phyloP scores from a whole-genome alignment of 2,113 vertebrate genomes.

The Pontoporia blainvillei region DNA sequence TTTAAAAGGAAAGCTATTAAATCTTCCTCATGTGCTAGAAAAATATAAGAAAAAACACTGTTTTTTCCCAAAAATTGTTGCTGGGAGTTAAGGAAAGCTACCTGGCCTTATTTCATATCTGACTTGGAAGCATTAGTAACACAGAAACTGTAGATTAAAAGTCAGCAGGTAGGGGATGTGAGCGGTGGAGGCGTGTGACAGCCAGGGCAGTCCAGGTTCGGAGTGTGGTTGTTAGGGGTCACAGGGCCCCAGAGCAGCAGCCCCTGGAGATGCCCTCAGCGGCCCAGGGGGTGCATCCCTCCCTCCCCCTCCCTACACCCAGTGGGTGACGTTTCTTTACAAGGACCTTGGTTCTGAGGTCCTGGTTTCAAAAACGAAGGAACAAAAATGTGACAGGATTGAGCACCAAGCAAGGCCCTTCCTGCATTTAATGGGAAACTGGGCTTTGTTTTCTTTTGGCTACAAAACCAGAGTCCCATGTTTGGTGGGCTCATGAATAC shows the following conservation, averaged over 20 bases:
- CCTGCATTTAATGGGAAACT: background rate
- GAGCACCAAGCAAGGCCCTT: background rate
- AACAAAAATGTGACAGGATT: background rate
- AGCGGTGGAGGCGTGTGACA: too few relatives aligned
- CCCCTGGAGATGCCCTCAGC: background rate
- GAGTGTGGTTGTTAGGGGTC: accelerated
- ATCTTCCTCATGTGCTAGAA: background rate
- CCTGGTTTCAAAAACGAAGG: background rate
- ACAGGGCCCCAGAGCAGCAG: background rate
- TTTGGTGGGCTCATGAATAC: background rate
- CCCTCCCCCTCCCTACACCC: background rate
- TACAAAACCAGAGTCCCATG: background rate
- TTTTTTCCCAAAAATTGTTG: background rate
- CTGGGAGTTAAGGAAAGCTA: background rate
- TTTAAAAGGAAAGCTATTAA: background rate
- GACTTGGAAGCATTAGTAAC: background rate
- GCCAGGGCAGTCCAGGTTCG: accelerated
- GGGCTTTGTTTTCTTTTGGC: background rate
- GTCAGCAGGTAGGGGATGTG: background rate
- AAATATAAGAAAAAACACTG: background rate
- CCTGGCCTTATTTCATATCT: background rate
- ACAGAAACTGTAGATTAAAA: background rate
- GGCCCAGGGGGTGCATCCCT: accelerated
- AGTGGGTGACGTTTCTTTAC: background rate
- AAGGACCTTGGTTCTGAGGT: background rate